A percentile compares a stretch with the other conserved stretches of the same genome.
phyloP scores from a whole-genome alignment of 2,797 vertebrate genomes.

The Acanthopagrus latus region DNA sequence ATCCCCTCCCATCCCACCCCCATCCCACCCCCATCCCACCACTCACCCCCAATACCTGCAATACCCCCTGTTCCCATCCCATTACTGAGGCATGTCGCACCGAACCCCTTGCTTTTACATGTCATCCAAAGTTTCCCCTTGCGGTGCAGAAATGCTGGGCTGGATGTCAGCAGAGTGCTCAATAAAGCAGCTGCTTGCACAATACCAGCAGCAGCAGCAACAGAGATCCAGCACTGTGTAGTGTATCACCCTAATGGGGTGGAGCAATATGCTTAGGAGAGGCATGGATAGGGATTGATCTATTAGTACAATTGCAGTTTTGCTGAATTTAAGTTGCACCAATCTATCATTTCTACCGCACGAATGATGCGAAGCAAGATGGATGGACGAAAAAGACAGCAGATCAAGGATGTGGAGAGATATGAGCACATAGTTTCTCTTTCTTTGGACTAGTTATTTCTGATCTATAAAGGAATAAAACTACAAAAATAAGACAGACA shows the following conservation, averaged over 20 bases:
- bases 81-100: constrained; percentile 90
- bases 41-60: constrained; percentile 66
- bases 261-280: constrained; percentile 80
- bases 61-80: constrained; percentile 86
- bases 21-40: constrained; percentile 69
- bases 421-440: not conserved
- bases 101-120: constrained; percentile 88
- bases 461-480: not conserved
- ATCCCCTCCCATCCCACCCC: not conserved
- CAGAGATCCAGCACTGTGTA: constrained; percentile 57
- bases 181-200: constrained; percentile 74
- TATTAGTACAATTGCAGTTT: constrained; percentile 77
- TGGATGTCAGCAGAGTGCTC: constrained; percentile 80
- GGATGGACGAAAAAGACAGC: constrained; percentile 56
- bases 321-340: constrained; percentile 71
- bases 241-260: constrained; percentile 77
- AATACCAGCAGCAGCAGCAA: constrained; percentile 57
- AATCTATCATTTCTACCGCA: constrained; percentile 76
- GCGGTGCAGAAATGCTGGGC: constrained; percentile 86
- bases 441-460: constrained; percentile 5
- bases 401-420: constrained; percentile 39
- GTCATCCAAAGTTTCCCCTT: constrained; percentile 91
- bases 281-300: constrained; percentile 68
- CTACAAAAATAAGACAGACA: no score
- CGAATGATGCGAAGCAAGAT: constrained; percentile 69